phyloP scores from a whole-genome alignment of 2,797 vertebrate species.

The Anomalospiza imberbis region DNA sequence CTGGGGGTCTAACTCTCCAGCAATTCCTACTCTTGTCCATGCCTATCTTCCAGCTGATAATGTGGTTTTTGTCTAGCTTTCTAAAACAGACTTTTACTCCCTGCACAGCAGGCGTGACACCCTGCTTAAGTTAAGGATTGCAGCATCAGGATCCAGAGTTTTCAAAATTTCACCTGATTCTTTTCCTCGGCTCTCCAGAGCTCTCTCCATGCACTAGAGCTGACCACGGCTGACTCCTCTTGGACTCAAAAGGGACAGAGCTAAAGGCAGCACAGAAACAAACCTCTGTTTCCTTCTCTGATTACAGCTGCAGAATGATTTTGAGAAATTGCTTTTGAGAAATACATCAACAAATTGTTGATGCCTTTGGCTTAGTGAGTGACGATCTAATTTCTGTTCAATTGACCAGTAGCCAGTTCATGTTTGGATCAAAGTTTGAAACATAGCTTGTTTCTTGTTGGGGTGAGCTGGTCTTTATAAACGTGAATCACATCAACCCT shows the following conservation, averaged over 20 bases:
- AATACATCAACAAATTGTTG: conserved; percentile 48
- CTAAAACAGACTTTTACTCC: not conserved
- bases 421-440: conserved; percentile 33
- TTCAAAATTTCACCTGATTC: not conserved
- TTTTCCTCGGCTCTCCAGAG: not conserved
- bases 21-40: not conserved
- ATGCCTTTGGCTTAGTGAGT: conserved; percentile 36
- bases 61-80: not conserved
- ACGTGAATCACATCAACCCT: not conserved
- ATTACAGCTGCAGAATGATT: conserved; percentile 60
- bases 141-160: not conserved
- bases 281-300: conserved; percentile 47
- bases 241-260: not conserved
- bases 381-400: conserved; percentile 67
- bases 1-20: not conserved
- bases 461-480: not conserved
- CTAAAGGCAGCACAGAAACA: not conserved
- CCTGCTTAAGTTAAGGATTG: not conserved
- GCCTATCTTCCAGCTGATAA: not conserved
- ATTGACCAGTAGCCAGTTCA: conserved; percentile 59
- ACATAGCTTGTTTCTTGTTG: not conserved
- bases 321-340: conserved; percentile 64
- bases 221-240: not conserved
- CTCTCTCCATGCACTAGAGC: not conserved
- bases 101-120: not conserved